A percentile compares a stretch with the other conserved stretches of the same genome.
Conservation (phyloP, 2,113 vertebrate species). For the Actinemys pallida region DNA sequence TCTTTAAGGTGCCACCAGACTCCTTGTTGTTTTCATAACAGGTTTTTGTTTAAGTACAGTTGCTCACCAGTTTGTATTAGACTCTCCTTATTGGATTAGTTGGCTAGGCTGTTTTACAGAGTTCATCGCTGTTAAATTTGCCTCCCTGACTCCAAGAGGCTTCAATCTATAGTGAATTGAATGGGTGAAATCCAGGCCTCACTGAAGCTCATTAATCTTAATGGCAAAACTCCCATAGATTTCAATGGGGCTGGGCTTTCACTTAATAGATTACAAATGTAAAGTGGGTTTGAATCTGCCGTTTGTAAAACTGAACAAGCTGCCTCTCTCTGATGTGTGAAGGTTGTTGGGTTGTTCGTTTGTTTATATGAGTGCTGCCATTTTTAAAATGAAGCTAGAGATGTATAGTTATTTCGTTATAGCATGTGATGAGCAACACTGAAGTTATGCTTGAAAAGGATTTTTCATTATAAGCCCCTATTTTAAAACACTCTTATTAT, state of each 20-base stretch:
- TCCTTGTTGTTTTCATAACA: too few relatives aligned
- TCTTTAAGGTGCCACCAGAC: too few relatives aligned
- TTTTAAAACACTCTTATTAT: constrained; percentile 6
- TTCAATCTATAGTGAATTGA: neutral
- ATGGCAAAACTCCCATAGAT: neutral
- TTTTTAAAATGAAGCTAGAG: neutral
- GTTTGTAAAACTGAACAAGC: neutral
- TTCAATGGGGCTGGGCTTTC: neutral
- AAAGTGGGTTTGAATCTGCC: neutral
- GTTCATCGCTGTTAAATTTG: neutral
- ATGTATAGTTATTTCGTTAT: neutral
- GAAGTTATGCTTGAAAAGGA: neutral
- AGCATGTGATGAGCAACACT: constrained; percentile 2
- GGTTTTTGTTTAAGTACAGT: constrained; percentile 8
- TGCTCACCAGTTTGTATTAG: neutral
- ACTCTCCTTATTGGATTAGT: constrained; percentile 5
- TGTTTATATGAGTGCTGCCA: neutral
- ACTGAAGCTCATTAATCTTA: neutral
- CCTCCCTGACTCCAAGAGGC: neutral
- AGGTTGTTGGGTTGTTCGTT: neutral
- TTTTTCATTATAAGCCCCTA: neutral
- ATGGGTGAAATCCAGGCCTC: neutral
- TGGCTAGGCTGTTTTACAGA: constrained; percentile 11
- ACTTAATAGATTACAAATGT: neutral
- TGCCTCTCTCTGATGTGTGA: neutral